These are phyloP conservation scores for Poecilia latipinna DNA, from an alignment of 2,113 vertebrate species.

Conservation along the genomic window DNA sequence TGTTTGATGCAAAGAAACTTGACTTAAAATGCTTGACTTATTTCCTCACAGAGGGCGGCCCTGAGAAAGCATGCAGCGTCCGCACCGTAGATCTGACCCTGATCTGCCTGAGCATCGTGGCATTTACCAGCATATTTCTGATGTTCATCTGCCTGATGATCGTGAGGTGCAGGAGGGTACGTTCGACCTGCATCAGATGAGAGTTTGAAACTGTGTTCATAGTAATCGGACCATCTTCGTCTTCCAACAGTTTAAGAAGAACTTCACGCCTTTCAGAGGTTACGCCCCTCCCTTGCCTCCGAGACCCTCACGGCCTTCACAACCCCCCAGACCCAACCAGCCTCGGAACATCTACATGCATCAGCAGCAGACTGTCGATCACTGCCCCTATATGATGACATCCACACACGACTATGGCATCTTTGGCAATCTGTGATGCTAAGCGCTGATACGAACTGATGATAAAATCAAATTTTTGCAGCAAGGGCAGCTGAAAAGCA, in stretches of 20 bases:
- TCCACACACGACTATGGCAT: background rate
- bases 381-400: conserved; percentile 19
- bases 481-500: background rate
- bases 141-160: conserved; percentile 11
- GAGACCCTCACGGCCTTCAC: background rate
- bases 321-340: background rate
- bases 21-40: background rate
- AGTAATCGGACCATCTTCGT: conserved; percentile 11
- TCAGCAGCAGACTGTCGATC: background rate
- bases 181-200: background rate
- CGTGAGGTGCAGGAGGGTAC: conserved; percentile 44
- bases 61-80: conserved; percentile 24
- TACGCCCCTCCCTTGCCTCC: background rate
- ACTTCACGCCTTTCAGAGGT: conserved; percentile 23
- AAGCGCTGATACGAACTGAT: background rate
- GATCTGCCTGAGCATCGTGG: conserved; percentile 20
- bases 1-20: too few relatives aligned
- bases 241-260: conserved; percentile 43
- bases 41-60: conserved; percentile 35
- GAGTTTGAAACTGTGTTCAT: background rate
- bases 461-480: background rate
- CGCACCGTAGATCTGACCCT: conserved; percentile 1
- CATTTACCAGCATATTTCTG: background rate
- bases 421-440: conserved; percentile 12
- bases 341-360: background rate